Percentiles rank a stretch among this genome's conserved stretches.
Conservation (phyloP, 2,888 invertebrate genomes). For the Alsophila aescularia region DNA sequence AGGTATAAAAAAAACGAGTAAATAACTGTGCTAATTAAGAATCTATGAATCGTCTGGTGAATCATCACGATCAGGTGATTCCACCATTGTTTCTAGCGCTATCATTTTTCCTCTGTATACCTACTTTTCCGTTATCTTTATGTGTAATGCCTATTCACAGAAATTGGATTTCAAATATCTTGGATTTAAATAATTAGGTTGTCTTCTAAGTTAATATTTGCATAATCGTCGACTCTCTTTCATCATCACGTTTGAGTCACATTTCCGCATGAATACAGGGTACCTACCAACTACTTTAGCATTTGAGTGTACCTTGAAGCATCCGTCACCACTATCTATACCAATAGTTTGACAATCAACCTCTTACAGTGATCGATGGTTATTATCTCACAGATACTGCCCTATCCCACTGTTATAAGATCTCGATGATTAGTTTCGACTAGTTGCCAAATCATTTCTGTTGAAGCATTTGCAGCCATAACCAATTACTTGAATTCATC, state of each 20-base stretch:
- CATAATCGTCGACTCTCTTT: not conserved
- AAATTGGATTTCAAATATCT: too few species aligned
- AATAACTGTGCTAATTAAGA: not conserved
- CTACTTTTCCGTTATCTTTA: not conserved
- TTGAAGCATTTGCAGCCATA: not conserved
- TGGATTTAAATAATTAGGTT: too few species aligned
- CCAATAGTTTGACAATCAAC: too few species aligned
- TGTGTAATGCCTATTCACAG: too few species aligned
- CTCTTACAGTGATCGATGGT: not conserved
- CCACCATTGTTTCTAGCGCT: not conserved
- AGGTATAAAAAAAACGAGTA: too few species aligned
- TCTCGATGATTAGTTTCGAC: too few species aligned
- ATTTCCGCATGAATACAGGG: not conserved
- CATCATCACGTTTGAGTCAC: not conserved
- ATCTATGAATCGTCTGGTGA: not conserved
- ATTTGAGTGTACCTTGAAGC: too few species aligned
- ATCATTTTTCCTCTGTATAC: not conserved
- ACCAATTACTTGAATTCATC: not conserved
- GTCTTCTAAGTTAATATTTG: too few species aligned
- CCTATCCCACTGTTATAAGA: constrained; percentile 7
- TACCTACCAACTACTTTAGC: not conserved
- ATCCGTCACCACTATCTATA: too few species aligned
- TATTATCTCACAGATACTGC: not conserved
- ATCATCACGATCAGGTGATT: not conserved
- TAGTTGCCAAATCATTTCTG: too few species aligned